Evolutionary conservation across 2,888 invertebrate species (phyloP).

Genomic region (Hirtodrosophila cameraria): DNA sequence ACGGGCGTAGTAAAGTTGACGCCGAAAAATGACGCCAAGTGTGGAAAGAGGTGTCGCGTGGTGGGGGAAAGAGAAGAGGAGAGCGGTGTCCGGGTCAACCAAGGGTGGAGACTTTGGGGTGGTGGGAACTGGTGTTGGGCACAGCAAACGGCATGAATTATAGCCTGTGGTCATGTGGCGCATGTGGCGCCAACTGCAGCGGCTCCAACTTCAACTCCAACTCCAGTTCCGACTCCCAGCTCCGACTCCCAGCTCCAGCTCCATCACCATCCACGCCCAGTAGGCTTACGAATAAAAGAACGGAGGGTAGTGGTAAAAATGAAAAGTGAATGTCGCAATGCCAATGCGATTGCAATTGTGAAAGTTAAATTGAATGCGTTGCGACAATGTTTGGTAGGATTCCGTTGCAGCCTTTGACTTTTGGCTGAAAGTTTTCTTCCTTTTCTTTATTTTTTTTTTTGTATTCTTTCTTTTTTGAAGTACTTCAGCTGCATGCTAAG

Average conservation of each 20-base stretch:
- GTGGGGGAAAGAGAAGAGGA: not conserved
- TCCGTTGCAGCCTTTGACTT: slow-evolving; percentile 28
- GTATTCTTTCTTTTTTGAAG: slow-evolving; percentile 17
- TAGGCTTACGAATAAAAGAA: not conserved
- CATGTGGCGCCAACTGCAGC: slow-evolving; percentile 58
- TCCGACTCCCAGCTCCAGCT: not conserved
- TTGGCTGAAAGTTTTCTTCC: slow-evolving; percentile 29
- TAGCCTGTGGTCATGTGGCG: slow-evolving; percentile 64
- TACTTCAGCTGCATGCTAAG: slow-evolving; percentile 53
- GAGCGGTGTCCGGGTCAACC: not conserved
- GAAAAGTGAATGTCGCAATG: slow-evolving; percentile 66
- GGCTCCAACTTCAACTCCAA: slow-evolving; percentile 23
- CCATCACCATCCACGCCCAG: slow-evolving; percentile 2
- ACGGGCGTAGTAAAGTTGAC: slow-evolving; percentile 60
- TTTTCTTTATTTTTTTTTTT: not conserved
- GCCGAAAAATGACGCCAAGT: slow-evolving; percentile 66
- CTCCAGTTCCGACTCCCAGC: slow-evolving; percentile 8
- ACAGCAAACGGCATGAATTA: slow-evolving; percentile 47
- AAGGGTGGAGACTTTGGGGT: not conserved
- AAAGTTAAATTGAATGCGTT: slow-evolving; percentile 65
- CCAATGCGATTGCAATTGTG: slow-evolving; percentile 66
- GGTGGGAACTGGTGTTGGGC: not conserved
- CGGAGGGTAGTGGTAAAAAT: slow-evolving; percentile 31
- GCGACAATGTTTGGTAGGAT: slow-evolving; percentile 49
- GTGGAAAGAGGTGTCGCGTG: too few relatives aligned